These are phyloP conservation scores for Tricholaema leucomelas DNA, from an alignment of 2,113 vertebrate species.

Conservation along the genomic window DNA sequence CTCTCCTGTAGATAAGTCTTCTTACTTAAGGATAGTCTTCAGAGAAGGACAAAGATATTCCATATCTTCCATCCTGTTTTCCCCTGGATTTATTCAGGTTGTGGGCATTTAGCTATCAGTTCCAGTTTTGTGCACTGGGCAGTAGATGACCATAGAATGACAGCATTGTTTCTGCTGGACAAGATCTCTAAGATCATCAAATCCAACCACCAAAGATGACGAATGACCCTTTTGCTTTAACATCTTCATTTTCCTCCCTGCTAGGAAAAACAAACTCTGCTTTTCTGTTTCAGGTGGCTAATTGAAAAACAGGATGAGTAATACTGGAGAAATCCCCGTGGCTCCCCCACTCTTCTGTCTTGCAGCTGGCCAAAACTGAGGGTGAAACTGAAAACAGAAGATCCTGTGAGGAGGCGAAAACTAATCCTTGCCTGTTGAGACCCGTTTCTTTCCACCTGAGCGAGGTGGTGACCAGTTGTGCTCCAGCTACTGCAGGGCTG, in stretches of 20 bases:
- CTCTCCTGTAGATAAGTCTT: background rate
- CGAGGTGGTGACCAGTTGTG: rapidly evolving
- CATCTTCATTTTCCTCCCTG: background rate
- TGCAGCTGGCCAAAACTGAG: background rate
- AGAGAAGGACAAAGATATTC: background rate
- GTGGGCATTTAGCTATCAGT: background rate
- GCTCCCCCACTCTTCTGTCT: background rate
- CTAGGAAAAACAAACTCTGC: background rate
- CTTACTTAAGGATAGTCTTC: background rate
- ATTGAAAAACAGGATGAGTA: background rate
- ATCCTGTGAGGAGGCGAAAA: background rate
- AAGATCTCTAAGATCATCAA: too few relatives aligned
- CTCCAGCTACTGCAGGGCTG: background rate
- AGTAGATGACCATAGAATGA: too few relatives aligned
- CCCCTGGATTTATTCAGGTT: background rate
- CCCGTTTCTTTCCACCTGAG: background rate
- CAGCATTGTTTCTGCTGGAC: too few relatives aligned
- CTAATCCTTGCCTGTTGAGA: background rate
- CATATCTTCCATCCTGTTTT: background rate
- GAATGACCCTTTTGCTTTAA: background rate
- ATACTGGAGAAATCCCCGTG: background rate
- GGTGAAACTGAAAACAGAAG: background rate
- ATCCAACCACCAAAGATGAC: too few relatives aligned
- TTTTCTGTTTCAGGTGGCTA: background rate
- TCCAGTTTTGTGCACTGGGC: background rate